phyloP scores from a whole-genome alignment of 2,888 invertebrate species.

The Erynnis tages region DNA sequence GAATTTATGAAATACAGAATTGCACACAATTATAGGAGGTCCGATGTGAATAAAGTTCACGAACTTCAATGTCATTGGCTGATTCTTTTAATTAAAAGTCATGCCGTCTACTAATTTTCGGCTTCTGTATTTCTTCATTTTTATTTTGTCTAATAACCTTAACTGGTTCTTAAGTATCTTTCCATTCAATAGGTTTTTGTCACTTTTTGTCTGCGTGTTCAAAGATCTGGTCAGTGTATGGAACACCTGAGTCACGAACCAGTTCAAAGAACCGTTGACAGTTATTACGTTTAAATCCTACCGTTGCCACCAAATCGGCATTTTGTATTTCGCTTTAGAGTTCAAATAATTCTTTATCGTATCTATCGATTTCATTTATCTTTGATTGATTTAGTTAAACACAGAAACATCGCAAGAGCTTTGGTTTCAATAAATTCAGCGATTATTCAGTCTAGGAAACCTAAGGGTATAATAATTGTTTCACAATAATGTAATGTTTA shows the following conservation, averaged over 20 bases:
- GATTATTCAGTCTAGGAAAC: too few species aligned
- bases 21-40: too few species aligned
- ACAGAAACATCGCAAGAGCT: too few species aligned
- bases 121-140: slow-evolving; percentile 23
- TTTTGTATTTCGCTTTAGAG: not conserved
- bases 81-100: too few species aligned
- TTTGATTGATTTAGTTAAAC: too few species aligned
- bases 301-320: not conserved
- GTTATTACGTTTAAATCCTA: not conserved
- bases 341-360: not conserved
- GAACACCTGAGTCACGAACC: slow-evolving; percentile 47
- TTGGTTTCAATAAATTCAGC: too few species aligned
- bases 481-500: too few species aligned
- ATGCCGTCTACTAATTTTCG: not conserved
- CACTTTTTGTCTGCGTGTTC: slow-evolving; percentile 30
- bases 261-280: slow-evolving; percentile 53
- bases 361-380: too few species aligned
- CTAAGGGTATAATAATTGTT: too few species aligned
- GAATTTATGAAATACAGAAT: too few species aligned
- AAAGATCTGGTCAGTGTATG: slow-evolving; percentile 33
- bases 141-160: slow-evolving; percentile 6
- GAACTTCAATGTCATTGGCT: too few species aligned
- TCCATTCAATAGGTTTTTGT: slow-evolving; percentile 24
- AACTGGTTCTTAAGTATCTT: slow-evolving; percentile 15
- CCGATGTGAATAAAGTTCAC: too few species aligned